A percentile compares a stretch with the other conserved stretches of the same genome.
phyloP scores from a whole-genome alignment of 1,140 invertebrate species.

The Telenomus remus region DNA sequence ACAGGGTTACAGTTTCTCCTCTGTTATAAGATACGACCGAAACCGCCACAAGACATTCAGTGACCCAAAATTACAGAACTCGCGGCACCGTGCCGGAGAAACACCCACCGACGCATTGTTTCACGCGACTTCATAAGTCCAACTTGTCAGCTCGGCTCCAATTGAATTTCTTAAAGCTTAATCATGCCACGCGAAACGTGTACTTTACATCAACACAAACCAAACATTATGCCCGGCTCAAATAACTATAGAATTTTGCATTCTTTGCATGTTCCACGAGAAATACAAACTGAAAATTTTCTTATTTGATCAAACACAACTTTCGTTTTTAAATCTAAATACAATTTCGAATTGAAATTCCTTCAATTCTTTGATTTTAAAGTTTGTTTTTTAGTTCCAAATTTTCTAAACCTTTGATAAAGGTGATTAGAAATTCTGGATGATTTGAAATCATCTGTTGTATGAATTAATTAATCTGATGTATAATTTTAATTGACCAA shows the following conservation, averaged over 20 bases:
- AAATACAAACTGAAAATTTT: too few relatives aligned
- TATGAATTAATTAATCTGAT: neutral
- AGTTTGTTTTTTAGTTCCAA: neutral
- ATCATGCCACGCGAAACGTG: conserved; percentile 20
- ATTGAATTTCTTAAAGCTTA: conserved; percentile 38
- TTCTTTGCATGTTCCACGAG: too few relatives aligned
- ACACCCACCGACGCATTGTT: conserved; percentile 65
- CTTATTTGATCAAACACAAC: too few relatives aligned
- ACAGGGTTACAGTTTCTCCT: conserved; percentile 35
- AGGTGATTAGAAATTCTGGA: conserved; percentile 13
- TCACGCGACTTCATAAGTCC: conserved; percentile 31
- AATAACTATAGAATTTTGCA: neutral
- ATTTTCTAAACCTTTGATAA: neutral
- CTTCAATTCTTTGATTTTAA: too few relatives aligned
- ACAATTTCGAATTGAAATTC: too few relatives aligned
- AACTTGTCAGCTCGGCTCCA: conserved; percentile 31
- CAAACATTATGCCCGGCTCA: conserved; percentile 8
- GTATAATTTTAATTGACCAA: conserved; percentile 16
- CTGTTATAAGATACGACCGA: conserved; percentile 17
- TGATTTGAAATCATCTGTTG: neutral
- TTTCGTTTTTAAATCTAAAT: too few relatives aligned
- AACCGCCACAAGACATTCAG: conserved; percentile 61
- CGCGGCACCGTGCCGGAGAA: conserved; percentile 25
- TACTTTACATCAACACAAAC: conserved; percentile 4
- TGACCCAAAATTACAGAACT: conserved; percentile 67